Evolutionary conservation across 2,888 invertebrate genomes (phyloP).

Genomic region (Napeogenes inachia): DNA sequence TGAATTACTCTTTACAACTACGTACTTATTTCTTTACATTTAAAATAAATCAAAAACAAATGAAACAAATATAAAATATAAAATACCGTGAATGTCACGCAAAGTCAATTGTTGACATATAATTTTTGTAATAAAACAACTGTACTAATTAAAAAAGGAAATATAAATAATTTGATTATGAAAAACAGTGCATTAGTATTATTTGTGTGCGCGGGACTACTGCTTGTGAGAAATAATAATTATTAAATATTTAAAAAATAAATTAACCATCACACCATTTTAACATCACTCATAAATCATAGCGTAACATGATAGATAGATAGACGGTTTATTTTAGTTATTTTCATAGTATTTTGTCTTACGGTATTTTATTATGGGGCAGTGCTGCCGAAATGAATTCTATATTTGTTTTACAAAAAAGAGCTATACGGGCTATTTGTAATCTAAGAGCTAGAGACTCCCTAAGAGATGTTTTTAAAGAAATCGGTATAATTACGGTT

Average conservation of each 20-base stretch:
- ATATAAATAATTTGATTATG: slow-evolving; percentile 30
- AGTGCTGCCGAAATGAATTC: too few species aligned
- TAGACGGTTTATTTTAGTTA: too few species aligned
- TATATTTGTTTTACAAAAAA: too few species aligned
- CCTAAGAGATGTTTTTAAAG: too few species aligned
- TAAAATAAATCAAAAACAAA: slow-evolving; percentile 8
- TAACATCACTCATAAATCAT: too few species aligned
- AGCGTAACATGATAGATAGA: too few species aligned
- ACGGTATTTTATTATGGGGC: too few species aligned
- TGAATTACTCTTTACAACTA: neutral
- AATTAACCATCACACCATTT: too few species aligned
- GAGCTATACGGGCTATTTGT: too few species aligned
- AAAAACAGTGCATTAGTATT: slow-evolving; percentile 58
- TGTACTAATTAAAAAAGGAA: slow-evolving; percentile 12
- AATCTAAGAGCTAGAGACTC: too few species aligned
- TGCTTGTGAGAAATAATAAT: slow-evolving; percentile 49
- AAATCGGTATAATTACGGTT: too few species aligned
- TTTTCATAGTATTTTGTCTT: too few species aligned
- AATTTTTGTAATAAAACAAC: slow-evolving; percentile 15
- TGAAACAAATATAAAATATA: slow-evolving; percentile 7
- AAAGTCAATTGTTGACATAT: slow-evolving; percentile 12
- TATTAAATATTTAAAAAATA: neutral
- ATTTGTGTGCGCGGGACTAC: slow-evolving; percentile 60
- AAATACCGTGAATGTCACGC: slow-evolving; percentile 10
- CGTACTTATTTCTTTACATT: neutral